Evolutionary conservation across 2,113 vertebrate species (phyloP).

Genomic region (Amblyornis subalaris): DNA sequence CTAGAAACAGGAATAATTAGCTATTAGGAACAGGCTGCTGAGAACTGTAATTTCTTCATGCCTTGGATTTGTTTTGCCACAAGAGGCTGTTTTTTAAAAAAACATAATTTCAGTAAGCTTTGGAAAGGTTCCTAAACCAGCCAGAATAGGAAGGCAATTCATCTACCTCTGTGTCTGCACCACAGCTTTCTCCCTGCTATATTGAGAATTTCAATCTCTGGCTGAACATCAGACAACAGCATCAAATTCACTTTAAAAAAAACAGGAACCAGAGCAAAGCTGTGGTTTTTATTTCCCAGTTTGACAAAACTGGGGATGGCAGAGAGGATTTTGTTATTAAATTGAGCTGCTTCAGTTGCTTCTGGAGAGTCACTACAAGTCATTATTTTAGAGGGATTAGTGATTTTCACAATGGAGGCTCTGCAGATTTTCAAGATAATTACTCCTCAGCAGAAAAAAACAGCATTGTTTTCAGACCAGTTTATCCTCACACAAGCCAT

Average conservation of each 20-base stretch:
- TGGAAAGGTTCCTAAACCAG: neutral
- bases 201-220: neutral
- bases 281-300: slow-evolving; percentile 7
- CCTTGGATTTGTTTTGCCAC: neutral
- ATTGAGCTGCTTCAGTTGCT: slow-evolving; percentile 40
- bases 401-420: slow-evolving; percentile 42
- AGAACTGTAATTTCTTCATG: neutral
- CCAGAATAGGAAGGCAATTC: neutral
- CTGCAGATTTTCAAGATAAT: slow-evolving; percentile 54
- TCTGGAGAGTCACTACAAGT: slow-evolving; percentile 7
- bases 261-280: slow-evolving; percentile 6
- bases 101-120: neutral
- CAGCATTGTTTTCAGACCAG: slow-evolving; percentile 4
- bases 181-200: neutral
- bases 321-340: slow-evolving; percentile 60
- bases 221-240: neutral
- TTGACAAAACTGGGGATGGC: slow-evolving; percentile 1
- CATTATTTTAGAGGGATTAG: slow-evolving; percentile 56
- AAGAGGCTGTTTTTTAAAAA: neutral
- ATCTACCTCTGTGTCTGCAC: neutral
- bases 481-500: slow-evolving; percentile 17
- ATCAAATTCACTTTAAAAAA: slow-evolving; percentile 14
- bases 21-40: neutral
- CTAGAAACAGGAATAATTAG: neutral
- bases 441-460: neutral